Percentiles rank a stretch among this genome's conserved stretches.
Evolutionary conservation across 2,888 invertebrate genomes (phyloP).

Genomic region (Pocota personata): DNA sequence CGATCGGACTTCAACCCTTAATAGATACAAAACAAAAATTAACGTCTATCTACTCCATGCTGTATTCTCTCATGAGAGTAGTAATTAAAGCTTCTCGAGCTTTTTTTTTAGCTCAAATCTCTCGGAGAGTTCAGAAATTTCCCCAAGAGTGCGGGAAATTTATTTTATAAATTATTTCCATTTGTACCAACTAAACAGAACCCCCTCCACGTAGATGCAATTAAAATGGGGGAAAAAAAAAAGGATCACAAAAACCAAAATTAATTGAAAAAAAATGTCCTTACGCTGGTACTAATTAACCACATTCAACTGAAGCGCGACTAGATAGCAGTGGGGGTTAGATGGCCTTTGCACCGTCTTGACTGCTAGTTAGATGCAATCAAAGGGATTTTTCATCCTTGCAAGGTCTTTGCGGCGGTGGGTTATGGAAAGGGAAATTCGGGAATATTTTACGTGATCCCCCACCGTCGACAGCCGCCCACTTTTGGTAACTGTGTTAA

Average conservation of each 20-base stretch:
- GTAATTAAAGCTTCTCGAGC: background rate
- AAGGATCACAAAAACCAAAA: slow-evolving; percentile 32
- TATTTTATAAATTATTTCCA: slow-evolving; percentile 10
- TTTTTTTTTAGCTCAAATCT: slow-evolving; percentile 29
- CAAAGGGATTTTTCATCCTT: slow-evolving; percentile 38
- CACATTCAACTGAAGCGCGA: slow-evolving; percentile 44
- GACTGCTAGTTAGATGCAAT: slow-evolving; percentile 28
- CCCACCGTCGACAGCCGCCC: background rate
- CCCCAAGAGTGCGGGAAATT: slow-evolving; percentile 3
- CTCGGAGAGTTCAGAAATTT: background rate
- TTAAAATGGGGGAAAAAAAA: background rate
- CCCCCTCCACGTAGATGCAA: slow-evolving; percentile 14
- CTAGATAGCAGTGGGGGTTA: background rate
- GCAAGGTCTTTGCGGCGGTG: background rate
- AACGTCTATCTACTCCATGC: background rate
- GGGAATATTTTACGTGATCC: background rate
- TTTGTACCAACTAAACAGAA: background rate
- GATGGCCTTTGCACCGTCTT: background rate
- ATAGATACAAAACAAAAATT: background rate
- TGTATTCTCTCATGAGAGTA: background rate
- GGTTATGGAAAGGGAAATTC: background rate
- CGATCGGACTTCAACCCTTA: background rate
- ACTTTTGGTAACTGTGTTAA: slow-evolving; percentile 8
- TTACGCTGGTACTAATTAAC: slow-evolving; percentile 60
- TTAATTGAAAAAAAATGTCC: slow-evolving; percentile 60